Evolutionary conservation across 2,797 vertebrate species (phyloP).

Genomic region (Schizopygopsis malacanthus): DNA sequence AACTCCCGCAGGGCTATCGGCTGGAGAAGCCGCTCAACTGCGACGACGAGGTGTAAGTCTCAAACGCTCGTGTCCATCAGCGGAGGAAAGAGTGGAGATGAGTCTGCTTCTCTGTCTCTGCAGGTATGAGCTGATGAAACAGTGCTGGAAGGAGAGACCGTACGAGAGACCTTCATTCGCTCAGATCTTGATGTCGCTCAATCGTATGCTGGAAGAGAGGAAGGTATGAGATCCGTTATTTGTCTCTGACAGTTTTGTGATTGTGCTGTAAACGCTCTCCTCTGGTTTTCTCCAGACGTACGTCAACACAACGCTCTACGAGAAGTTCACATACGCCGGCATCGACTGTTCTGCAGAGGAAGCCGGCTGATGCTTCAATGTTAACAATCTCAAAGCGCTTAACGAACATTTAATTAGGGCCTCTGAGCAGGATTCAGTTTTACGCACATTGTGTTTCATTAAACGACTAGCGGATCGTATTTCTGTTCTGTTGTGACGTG

Average conservation of each 20-base stretch:
- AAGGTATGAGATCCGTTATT: slow-evolving; percentile 73
- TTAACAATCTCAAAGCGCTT: background rate
- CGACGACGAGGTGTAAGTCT: slow-evolving; percentile 87
- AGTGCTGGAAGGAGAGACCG: slow-evolving; percentile 89
- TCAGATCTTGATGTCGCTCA: slow-evolving; percentile 85
- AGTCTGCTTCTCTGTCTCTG: slow-evolving; percentile 34
- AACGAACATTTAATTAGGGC: slow-evolving; percentile 53
- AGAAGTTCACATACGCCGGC: slow-evolving; percentile 89
- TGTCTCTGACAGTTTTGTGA: background rate
- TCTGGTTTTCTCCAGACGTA: slow-evolving; percentile 78
- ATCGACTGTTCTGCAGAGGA: slow-evolving; percentile 91
- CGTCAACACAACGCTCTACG: slow-evolving; percentile 88
- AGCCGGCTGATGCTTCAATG: slow-evolving; percentile 74
- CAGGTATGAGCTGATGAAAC: slow-evolving; percentile 88
- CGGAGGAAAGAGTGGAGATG: background rate
- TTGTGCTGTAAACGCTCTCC: background rate
- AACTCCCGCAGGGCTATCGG: slow-evolving; percentile 86
- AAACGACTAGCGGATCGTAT: slow-evolving; percentile 43
- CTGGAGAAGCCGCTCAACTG: slow-evolving; percentile 91
- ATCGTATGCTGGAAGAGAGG: slow-evolving; percentile 87
- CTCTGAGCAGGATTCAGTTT: slow-evolving; percentile 58
- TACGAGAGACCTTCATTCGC: slow-evolving; percentile 88
- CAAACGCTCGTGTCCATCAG: background rate
- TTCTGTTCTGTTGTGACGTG: slow-evolving; percentile 27
- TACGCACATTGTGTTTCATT: slow-evolving; percentile 65